Percentiles rank a stretch among this genome's conserved stretches.
phyloP scores from a whole-genome alignment of 2,888 invertebrate species.

The Vesta saturnalis region DNA sequence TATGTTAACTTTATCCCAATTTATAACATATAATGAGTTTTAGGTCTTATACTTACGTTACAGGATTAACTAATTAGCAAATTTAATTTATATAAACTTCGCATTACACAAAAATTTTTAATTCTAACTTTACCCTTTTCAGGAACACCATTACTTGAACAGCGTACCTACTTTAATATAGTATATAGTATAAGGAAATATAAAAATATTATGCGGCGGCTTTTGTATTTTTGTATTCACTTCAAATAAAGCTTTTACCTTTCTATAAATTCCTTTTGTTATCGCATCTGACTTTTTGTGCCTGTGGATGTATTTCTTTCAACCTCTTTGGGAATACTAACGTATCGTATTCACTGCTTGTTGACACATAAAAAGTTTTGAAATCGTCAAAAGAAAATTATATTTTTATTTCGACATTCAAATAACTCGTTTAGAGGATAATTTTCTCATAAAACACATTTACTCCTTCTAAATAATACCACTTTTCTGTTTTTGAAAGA shows the following conservation, averaged over 20 bases:
- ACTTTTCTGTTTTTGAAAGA: too few relatives aligned
- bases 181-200: constrained; percentile 4
- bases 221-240: constrained; percentile 14
- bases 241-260: constrained; percentile 15
- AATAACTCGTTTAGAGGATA: too few relatives aligned
- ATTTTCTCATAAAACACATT: too few relatives aligned
- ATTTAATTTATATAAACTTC: too few relatives aligned
- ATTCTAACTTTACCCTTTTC: neutral
- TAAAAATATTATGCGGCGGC: constrained; percentile 11
- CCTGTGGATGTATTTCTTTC: constrained; percentile 8
- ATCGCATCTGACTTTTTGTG: constrained; percentile 12
- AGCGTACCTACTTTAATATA: neutral
- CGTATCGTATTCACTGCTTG: constrained; percentile 11
- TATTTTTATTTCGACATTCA: neutral
- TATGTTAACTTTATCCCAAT: too few relatives aligned
- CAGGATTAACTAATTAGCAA: too few relatives aligned
- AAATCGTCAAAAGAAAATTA: constrained; percentile 3
- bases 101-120: too few relatives aligned
- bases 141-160: neutral
- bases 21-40: too few relatives aligned
- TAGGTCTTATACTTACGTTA: too few relatives aligned
- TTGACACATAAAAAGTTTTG: constrained; percentile 3
- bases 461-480: too few relatives aligned
- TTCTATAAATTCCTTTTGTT: constrained; percentile 14
- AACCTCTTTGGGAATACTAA: constrained; percentile 14